Conservation (phyloP, 2,797 vertebrate species). For the Rhinoraja longicauda region DNA sequence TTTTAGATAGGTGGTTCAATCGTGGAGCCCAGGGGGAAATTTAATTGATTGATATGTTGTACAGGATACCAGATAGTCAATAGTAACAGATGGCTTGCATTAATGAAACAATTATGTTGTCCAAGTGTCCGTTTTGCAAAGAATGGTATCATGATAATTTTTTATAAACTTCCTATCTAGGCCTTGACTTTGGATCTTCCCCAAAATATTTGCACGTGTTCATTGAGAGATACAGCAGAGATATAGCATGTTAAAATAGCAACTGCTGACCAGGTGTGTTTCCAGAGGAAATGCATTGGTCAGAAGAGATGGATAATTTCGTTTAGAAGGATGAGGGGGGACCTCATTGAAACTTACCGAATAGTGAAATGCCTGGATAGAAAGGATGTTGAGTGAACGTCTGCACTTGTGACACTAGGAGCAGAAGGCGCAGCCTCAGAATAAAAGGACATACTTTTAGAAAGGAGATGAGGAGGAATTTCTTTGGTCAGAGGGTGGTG, state of each 20-base stretch:
- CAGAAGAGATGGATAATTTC: no score
- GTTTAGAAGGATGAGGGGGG: no score
- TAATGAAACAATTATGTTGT: not conserved
- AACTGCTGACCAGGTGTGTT: no score
- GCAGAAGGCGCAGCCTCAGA: no score
- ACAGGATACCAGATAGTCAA: not conserved
- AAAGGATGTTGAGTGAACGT: no score
- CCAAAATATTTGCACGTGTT: not conserved
- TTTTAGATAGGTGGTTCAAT: not conserved
- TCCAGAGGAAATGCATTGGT: not conserved
- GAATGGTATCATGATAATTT: not conserved
- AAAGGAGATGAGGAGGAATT: no score
- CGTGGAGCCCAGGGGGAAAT: not conserved
- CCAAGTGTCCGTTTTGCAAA: not conserved
- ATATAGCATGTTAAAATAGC: not conserved
- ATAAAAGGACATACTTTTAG: no score
- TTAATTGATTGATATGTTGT: not conserved
- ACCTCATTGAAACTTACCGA: no score
- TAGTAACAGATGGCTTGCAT: not conserved
- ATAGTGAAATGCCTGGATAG: no score
- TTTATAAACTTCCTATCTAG: not conserved
- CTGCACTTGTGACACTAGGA: no score
- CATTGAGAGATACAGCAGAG: not conserved
- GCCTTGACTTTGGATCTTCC: not conserved
- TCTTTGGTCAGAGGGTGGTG: no score